Evolutionary conservation across 2,888 invertebrate genomes (phyloP).

Genomic region (Spisula solida): DNA sequence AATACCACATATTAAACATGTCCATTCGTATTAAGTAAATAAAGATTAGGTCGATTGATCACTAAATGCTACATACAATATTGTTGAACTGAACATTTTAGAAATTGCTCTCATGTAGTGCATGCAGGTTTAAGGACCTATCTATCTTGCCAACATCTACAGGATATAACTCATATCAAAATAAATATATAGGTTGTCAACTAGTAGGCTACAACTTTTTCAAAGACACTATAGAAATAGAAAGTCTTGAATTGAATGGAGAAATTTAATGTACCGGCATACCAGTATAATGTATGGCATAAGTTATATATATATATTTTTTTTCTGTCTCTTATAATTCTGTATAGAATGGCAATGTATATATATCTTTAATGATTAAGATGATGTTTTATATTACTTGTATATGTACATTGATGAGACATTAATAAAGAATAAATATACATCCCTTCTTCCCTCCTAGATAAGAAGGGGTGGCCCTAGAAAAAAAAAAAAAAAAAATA

Average conservation of each 20-base stretch:
- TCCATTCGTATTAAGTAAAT: constrained; percentile 63
- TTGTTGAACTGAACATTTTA: not conserved
- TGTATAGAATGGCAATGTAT: no score
- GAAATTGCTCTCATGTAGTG: not conserved
- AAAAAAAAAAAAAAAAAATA: no score
- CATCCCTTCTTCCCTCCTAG: no score
- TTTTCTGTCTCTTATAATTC: no score
- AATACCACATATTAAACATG: constrained; percentile 54
- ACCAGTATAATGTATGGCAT: not conserved
- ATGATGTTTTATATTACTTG: no score
- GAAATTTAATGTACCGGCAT: not conserved
- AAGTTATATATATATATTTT: no score
- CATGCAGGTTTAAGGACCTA: not conserved
- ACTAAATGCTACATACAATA: not conserved
- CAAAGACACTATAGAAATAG: not conserved
- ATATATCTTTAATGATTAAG: no score
- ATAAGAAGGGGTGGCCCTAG: no score
- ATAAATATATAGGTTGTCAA: not conserved
- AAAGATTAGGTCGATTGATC: constrained; percentile 59
- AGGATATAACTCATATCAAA: not conserved
- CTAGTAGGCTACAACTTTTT: not conserved
- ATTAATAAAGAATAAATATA: no score
- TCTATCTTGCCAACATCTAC: not conserved
- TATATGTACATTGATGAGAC: no score
- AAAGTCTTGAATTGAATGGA: not conserved